A percentile compares a stretch with the other conserved stretches of the same genome.
Evolutionary conservation across 2,888 invertebrate species (phyloP).

Genomic region (Cordilura impudica): DNA sequence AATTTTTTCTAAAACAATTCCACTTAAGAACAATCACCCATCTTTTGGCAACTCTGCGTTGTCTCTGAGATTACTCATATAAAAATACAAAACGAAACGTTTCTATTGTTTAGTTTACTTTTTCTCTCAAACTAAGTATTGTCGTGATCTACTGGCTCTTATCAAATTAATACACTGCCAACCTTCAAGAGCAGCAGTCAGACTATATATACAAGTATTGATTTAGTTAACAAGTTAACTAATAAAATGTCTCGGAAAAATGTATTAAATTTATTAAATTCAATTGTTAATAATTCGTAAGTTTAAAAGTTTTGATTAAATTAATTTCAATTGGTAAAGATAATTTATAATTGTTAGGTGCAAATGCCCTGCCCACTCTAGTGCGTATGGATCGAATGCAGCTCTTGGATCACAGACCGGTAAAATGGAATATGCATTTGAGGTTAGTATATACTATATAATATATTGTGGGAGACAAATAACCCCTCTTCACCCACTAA

Average conservation of each 20-base stretch:
- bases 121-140: too few relatives aligned
- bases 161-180: conserved; percentile 33
- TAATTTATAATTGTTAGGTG: conserved; percentile 79
- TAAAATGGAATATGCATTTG: conserved; percentile 87
- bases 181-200: neutral
- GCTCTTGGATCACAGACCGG: conserved; percentile 77
- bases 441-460: conserved; percentile 79
- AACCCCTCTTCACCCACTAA: neutral
- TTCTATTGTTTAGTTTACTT: too few relatives aligned
- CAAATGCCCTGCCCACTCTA: conserved; percentile 87
- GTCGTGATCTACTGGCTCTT: neutral
- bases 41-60: neutral
- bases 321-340: neutral
- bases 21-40: too few relatives aligned
- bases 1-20: too few relatives aligned
- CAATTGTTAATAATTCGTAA: conserved; percentile 84
- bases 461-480: too few relatives aligned
- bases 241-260: conserved; percentile 79
- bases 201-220: neutral
- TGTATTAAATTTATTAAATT: conserved; percentile 83
- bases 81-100: too few relatives aligned
- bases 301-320: conserved; percentile 72
- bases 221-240: conserved; percentile 78
- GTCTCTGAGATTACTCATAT: too few relatives aligned
- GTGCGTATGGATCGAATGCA: conserved; percentile 76